These are phyloP conservation scores for Nothocercus julius DNA, from an alignment of 2,113 vertebrate species.

Conservation along the genomic window DNA sequence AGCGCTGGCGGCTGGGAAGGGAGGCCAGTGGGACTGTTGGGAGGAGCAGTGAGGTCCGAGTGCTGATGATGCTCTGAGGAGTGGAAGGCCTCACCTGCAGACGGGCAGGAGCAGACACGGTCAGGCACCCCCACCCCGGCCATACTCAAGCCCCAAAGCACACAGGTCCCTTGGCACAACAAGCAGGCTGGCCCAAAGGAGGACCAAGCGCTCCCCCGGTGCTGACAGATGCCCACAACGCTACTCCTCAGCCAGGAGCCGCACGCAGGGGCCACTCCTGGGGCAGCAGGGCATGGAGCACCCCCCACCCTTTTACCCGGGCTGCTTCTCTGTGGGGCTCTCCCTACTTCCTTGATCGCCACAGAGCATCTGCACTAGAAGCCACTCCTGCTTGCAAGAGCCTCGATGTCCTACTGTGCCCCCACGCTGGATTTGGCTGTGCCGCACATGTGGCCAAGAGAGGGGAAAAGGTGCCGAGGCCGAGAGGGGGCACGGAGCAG, in stretches of 20 bases:
- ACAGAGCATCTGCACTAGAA: fast-evolving
- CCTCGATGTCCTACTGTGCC: fast-evolving
- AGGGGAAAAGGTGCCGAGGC: background rate
- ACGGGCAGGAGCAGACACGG: background rate
- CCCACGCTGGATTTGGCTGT: background rate
- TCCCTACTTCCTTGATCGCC: background rate
- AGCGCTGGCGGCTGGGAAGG: constrained; percentile 89
- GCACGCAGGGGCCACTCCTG: background rate
- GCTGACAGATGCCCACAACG: background rate
- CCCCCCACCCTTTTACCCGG: no score
- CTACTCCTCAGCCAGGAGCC: background rate
- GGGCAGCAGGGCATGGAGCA: background rate
- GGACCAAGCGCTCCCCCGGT: background rate
- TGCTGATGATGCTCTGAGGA: constrained; percentile 92
- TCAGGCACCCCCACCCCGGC: constrained; percentile 2
- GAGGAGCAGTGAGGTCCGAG: constrained; percentile 94
- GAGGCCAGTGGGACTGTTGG: constrained; percentile 95
- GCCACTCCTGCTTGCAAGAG: background rate
- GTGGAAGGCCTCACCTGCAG: constrained; percentile 90
- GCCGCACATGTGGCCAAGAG: background rate
- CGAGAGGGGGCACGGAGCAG: background rate
- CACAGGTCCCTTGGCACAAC: background rate
- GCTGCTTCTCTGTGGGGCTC: fast-evolving
- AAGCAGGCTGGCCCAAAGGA: background rate
- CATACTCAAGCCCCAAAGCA: background rate